Evolutionary conservation across 2,888 invertebrate species (phyloP).

Genomic region (Harpalus rufipes): DNA sequence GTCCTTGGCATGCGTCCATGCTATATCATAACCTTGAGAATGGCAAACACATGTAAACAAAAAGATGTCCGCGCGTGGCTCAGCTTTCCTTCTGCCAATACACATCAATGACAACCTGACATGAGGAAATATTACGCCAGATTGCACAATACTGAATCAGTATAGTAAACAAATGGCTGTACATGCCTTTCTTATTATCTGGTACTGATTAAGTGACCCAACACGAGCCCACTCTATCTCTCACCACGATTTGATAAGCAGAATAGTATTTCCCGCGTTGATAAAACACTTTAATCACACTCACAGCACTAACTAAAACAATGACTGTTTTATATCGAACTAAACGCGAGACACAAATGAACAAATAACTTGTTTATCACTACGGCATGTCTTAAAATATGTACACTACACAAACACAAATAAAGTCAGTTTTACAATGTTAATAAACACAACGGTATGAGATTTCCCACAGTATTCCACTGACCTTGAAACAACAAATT

Average conservation of each 20-base stretch:
- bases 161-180: constrained; percentile 69
- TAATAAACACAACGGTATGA: constrained; percentile 32
- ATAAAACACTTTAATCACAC: constrained; percentile 63
- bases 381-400: constrained; percentile 61
- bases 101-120: constrained; percentile 58
- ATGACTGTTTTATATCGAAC: constrained; percentile 21
- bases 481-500: constrained; percentile 60
- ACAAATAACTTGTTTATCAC: constrained; percentile 64
- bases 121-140: constrained; percentile 60
- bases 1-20: constrained; percentile 68
- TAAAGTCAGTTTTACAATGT: constrained; percentile 62
- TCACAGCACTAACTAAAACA: constrained; percentile 25
- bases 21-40: constrained; percentile 61
- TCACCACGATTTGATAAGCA: constrained; percentile 69
- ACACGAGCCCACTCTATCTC: constrained; percentile 66
- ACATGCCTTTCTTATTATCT: constrained; percentile 70
- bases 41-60: constrained; percentile 64
- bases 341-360: constrained; percentile 14
- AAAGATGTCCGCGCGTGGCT: constrained; percentile 57
- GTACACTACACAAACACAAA: constrained; percentile 54
- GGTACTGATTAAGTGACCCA: constrained; percentile 66
- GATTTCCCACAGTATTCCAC: constrained; percentile 41
- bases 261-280: constrained; percentile 69
- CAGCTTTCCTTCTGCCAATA: constrained; percentile 39
- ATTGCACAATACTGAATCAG: constrained; percentile 67